Base-by-base conservation (phyloP, 1,140 invertebrate species). In the Bombus confusus region DNA sequence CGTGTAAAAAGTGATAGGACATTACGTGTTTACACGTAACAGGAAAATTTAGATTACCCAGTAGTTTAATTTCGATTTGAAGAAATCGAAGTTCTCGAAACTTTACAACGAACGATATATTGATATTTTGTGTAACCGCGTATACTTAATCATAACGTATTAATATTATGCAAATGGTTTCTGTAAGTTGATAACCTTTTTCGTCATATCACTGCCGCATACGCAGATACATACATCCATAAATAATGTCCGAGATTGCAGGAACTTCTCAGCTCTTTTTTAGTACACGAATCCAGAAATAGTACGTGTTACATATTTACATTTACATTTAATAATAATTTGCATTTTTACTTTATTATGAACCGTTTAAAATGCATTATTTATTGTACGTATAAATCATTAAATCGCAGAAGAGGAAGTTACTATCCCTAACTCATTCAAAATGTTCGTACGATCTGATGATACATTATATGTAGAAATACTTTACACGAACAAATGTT, bases 131-230 rank as follows among this genome's bases (percentile, higher is more conserved):
- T 18, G 9, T 3, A 39, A 9, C 1, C 4, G 18, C 18, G 9
- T 15, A 22, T n/a, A n/a, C 28, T 62, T 10, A 41, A 52, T 59
- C 31, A 10, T 31, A 28, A 43, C 28, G 18, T 22, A 64, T 52
- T 59, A 43, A 83, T 69, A n/a, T 6, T n/a, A 37, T 77, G 74
- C 37, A 57, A 83, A 83, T 77, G 12, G 8, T 57, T 76, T 68
- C 28, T 66, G 62, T 37, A 8, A 22, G 13, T 52, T 52, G 59
- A 57, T 39, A 69, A 69, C 22, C 4, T 52, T 57, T 57, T 83
- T 69, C 31, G 64, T 15, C 64, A 15, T 77, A 83, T 83, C 43
- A 13, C 8, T 25, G 41, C 5, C 34, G 15, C 18, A 43, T 52
- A n/a, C 28, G 57, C 66, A 66, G 5, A 66, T 64, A 43, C 72